These are phyloP conservation scores for Megalonaias nervosa DNA, from an alignment of 1,140 invertebrate genomes.

Conservation along the genomic window DNA sequence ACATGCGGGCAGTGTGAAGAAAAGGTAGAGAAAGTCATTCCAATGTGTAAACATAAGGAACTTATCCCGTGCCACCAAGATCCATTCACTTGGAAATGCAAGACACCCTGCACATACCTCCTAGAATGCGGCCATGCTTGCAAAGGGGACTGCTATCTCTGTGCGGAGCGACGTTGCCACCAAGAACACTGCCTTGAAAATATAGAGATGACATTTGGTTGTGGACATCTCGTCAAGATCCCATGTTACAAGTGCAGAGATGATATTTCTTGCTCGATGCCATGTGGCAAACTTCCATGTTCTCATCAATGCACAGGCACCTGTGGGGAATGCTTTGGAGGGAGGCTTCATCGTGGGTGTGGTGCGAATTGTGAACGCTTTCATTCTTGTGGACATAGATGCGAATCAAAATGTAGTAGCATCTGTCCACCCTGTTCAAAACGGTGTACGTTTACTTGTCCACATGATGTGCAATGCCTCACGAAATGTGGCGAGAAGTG, in stretches of 20 bases:
- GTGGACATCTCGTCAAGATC: constrained; percentile 53
- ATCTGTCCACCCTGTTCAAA: constrained; percentile 76
- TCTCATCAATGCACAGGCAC: constrained; percentile 28
- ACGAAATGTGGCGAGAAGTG: constrained; percentile 77
- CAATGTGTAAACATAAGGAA: constrained; percentile 29
- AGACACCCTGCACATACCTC: constrained; percentile 10
- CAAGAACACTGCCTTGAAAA: constrained; percentile 3
- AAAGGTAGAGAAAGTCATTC: constrained; percentile 21
- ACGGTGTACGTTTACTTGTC: constrained; percentile 75
- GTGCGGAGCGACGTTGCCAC: constrained; percentile 68
- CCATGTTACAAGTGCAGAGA: constrained; percentile 40
- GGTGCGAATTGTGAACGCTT: constrained; percentile 44
- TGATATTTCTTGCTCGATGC: not conserved
- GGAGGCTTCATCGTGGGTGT: constrained; percentile 75
- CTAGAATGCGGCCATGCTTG: constrained; percentile 76
- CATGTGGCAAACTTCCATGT: constrained; percentile 17
- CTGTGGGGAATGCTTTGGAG: constrained; percentile 73
- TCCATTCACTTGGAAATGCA: constrained; percentile 26
- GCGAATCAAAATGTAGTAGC: constrained; percentile 33
- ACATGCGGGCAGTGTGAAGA: constrained; percentile 45
- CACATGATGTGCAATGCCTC: constrained; percentile 71
- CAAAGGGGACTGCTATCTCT: constrained; percentile 76
- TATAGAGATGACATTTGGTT: constrained; percentile 28
- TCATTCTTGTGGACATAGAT: constrained; percentile 62
- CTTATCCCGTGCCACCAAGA: constrained; percentile 39